Percentiles rank a stretch among this genome's conserved stretches.
These are phyloP conservation scores for Procambarus clarkii DNA, from an alignment of 1,140 invertebrate genomes.

Conservation along the genomic window DNA sequence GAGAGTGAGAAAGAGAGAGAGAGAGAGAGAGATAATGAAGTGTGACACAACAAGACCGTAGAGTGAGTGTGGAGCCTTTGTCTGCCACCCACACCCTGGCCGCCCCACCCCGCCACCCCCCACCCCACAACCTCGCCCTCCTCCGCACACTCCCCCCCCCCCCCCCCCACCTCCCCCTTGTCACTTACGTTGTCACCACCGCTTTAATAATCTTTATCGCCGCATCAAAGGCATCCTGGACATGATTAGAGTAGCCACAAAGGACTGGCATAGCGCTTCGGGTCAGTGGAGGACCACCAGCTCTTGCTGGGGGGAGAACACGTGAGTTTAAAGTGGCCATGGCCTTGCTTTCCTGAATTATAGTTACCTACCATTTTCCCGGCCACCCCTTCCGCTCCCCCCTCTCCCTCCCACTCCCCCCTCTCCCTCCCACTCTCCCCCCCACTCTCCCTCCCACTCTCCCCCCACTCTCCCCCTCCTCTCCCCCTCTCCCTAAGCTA, in stretches of 20 bases:
- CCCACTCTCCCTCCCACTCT: no score
- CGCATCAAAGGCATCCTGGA: no score
- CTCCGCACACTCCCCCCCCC: background rate
- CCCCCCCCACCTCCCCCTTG: background rate
- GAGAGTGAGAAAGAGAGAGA: no score
- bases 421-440: no score
- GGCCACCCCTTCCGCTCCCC: background rate
- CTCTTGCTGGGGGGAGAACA: background rate
- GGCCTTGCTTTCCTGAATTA: background rate
- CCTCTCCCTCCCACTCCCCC: no score
- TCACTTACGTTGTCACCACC: no score
- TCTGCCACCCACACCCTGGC: background rate
- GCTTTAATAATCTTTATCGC: no score
- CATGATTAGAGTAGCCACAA: no score
- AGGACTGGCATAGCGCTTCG: no score
- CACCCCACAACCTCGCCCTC: background rate
- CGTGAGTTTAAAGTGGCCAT: background rate
- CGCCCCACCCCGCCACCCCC: background rate
- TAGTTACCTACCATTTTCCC: background rate
- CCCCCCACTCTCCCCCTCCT: no score
- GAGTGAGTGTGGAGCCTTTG: conserved; percentile 8
- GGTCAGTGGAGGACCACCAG: no score
- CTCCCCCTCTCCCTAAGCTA: no score
- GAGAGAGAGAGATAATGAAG: background rate
- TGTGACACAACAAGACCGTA: conserved; percentile 41